Evolutionary conservation across 2,888 invertebrate species (phyloP).

Genomic region (Petrophora chlorosata): DNA sequence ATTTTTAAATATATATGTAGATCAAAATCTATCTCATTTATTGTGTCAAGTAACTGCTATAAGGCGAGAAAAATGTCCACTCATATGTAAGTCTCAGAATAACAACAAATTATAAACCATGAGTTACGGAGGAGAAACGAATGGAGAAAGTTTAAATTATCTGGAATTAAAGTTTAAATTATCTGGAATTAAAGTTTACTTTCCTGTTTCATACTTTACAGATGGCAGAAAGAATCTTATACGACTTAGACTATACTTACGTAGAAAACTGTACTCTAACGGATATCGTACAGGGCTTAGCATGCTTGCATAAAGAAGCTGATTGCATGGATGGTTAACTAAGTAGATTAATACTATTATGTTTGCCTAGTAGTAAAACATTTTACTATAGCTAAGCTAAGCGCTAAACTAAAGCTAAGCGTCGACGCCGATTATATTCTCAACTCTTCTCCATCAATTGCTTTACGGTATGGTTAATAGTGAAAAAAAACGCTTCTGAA

Average conservation of each 20-base stretch:
- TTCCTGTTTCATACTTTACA: slow-evolving; percentile 1
- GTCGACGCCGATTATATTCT: too few relatives aligned
- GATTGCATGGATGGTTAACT: too few relatives aligned
- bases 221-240: background rate
- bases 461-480: too few relatives aligned
- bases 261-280: background rate
- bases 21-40: slow-evolving; percentile 2
- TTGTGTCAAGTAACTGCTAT: background rate
- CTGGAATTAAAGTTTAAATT: slow-evolving; percentile 21
- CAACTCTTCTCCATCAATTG: too few relatives aligned
- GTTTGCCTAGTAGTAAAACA: too few relatives aligned
- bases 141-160: slow-evolving; percentile 23
- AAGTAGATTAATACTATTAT: too few relatives aligned
- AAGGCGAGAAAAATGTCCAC: slow-evolving; percentile 16
- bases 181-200: slow-evolving; percentile 11
- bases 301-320: too few relatives aligned
- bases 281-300: background rate
- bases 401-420: too few relatives aligned
- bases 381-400: too few relatives aligned
- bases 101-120: slow-evolving; percentile 24
- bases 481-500: too few relatives aligned
- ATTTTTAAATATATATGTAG: too few relatives aligned
- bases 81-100: slow-evolving; percentile 23
- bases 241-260: background rate
- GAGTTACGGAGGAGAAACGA: slow-evolving; percentile 29